phyloP scores from a whole-genome alignment of 1,140 invertebrate genomes.

The Lepidurus arcticus region DNA sequence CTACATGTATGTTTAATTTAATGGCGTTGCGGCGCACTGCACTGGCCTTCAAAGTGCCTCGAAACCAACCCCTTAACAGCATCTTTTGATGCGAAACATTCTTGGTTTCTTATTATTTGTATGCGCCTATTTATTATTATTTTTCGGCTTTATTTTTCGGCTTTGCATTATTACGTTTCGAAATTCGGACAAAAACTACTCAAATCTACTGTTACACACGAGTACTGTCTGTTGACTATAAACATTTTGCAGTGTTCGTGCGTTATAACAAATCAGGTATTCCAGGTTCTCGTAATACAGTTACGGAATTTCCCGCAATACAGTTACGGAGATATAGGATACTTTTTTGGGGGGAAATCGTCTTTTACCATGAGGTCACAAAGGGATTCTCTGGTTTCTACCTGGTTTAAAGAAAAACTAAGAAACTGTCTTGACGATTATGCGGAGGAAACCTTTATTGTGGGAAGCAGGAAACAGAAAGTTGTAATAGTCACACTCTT shows the following conservation, averaged over 20 bases:
- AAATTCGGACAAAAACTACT: too few species aligned
- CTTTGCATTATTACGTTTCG: too few species aligned
- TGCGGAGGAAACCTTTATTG: not conserved
- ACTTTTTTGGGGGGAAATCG: not conserved
- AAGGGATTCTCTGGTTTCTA: not conserved
- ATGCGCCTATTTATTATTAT: too few species aligned
- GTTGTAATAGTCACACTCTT: not conserved
- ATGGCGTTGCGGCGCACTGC: not conserved
- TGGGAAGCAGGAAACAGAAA: conserved; percentile 6
- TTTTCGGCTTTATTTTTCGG: too few species aligned
- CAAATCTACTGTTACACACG: too few species aligned
- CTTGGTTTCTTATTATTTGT: too few species aligned
- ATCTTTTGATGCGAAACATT: not conserved
- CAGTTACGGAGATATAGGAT: not conserved
- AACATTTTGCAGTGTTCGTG: too few species aligned
- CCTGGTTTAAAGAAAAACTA: not conserved
- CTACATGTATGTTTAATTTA: not conserved
- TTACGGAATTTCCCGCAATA: too few species aligned
- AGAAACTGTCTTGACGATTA: not conserved
- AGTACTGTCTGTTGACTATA: too few species aligned
- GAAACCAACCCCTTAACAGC: not conserved
- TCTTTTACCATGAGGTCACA: not conserved
- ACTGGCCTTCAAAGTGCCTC: not conserved
- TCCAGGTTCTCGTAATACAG: too few species aligned
- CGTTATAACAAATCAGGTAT: too few species aligned